phyloP scores from a whole-genome alignment of 2,113 vertebrate genomes.

The Mustela nigripes region DNA sequence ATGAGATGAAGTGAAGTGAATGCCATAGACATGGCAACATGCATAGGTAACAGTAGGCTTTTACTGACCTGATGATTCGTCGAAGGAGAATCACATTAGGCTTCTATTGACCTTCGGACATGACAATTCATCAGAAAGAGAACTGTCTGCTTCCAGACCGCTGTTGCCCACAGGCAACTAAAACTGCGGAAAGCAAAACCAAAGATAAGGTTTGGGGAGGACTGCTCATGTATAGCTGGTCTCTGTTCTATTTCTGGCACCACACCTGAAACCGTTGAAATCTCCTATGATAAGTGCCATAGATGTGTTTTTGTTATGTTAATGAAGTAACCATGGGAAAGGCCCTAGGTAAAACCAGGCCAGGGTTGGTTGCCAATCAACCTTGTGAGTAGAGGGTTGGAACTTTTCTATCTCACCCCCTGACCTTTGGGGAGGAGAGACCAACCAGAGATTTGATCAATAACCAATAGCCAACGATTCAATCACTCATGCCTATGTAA shows the following conservation, averaged over 20 bases:
- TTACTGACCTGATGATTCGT: not conserved
- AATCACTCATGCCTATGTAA: too few relatives aligned
- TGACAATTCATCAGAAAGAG: not conserved
- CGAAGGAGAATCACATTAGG: not conserved
- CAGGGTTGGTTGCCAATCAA: not conserved
- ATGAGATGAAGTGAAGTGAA: not conserved
- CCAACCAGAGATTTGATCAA: not conserved
- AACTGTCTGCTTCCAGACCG: not conserved
- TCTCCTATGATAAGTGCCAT: not conserved
- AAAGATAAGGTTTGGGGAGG: not conserved
- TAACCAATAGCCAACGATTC: not conserved
- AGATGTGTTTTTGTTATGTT: not conserved
- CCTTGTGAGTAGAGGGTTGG: not conserved
- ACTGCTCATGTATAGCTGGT: not conserved
- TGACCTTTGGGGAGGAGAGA: not conserved
- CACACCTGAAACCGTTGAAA: not conserved
- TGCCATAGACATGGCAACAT: accelerated
- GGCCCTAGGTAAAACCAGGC: not conserved
- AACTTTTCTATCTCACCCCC: not conserved
- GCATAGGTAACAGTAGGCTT: not conserved
- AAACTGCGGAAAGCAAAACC: not conserved
- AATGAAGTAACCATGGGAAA: not conserved
- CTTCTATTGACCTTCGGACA: not conserved
- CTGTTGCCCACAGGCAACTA: not conserved
- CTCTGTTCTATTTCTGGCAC: not conserved